A percentile compares a stretch with the other conserved stretches of the same genome.
phyloP scores from a whole-genome alignment of 2,888 invertebrate genomes.

The Brenthis ino region DNA sequence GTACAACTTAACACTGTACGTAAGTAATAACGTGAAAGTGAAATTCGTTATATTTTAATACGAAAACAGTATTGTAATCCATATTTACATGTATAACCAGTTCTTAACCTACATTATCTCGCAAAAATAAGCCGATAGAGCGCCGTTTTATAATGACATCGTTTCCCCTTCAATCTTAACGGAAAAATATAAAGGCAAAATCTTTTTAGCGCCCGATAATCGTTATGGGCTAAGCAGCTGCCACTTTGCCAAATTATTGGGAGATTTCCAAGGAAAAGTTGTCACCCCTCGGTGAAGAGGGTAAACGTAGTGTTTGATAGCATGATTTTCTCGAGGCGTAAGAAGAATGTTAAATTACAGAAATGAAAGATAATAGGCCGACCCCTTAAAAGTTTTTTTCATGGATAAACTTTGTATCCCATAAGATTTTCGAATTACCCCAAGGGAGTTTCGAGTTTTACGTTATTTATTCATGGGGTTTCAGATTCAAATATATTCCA shows the following conservation, averaged over 20 bases:
- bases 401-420: constrained; percentile 71
- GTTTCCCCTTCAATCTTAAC: constrained; percentile 42
- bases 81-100: background rate
- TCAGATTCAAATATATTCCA: constrained; percentile 9
- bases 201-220: constrained; percentile 75
- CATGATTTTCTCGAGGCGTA: constrained; percentile 74
- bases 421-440: constrained; percentile 73
- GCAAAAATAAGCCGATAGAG: constrained; percentile 1
- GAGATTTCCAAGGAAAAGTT: constrained; percentile 75
- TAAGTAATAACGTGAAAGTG: no score
- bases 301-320: constrained; percentile 76
- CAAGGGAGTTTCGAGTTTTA: constrained; percentile 59
- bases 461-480: constrained; percentile 75
- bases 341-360: constrained; percentile 80
- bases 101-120: background rate
- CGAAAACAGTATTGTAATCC: background rate
- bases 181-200: constrained; percentile 51
- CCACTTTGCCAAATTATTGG: constrained; percentile 81
- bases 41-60: no score
- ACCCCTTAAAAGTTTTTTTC: constrained; percentile 67
- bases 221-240: constrained; percentile 78
- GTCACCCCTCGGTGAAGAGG: constrained; percentile 67
- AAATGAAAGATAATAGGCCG: constrained; percentile 81
- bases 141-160: constrained; percentile 27
- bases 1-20: no score